Base-by-base conservation (phyloP, 2,797 vertebrate species). In the Sphenopsis melanotis region DNA sequence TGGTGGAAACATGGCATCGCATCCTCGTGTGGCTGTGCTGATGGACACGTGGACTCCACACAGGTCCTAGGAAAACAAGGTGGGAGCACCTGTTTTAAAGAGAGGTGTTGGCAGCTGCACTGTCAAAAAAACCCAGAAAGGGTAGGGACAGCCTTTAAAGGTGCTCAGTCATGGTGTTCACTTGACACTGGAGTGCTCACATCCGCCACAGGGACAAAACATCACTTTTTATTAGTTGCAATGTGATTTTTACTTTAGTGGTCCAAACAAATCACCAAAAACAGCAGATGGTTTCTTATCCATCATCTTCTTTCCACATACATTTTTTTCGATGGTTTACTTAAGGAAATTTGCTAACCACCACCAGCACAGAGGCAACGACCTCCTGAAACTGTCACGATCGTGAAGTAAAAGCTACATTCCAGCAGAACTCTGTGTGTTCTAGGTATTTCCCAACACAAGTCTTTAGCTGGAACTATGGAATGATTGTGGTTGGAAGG, bases 101-200 rank as follows among this genome's bases (percentile, higher is more conserved):
- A 5, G 1, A 2, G 0, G 10, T 12, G 23, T 0, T 27, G 21
- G 37, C 55, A 30, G 44, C 17, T 34, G 20, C 9, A 10, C 9
- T 9, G 37, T 30, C n/a, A 18, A 42, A 39, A 30, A 29, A 37
- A 1, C 2, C 6, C 39, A 19, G 8, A 37, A 47, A 27, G 15
- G 9, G 3, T 19, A 17, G 30, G 15, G 32, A 13, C 39, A 29
- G 21, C 20, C 4, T 36, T 83, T 46, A 39, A 52, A 34, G 21
- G 5, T 4, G 1, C 3, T 34, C 20, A 10, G 9, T 66, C 41
- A 11, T 16, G 15, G 32, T 7, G 2, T 9, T 36, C 15, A 17
- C 52, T n/a, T n/a, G 2, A 12, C 7, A 9, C 27, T 20, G 8
- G 36, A 41, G 19, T 23, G 50, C 30, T 30, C 41, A 6, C 6